Evolutionary conservation across 1,140 invertebrate genomes (phyloP).

Genomic region (Papilio helenus): DNA sequence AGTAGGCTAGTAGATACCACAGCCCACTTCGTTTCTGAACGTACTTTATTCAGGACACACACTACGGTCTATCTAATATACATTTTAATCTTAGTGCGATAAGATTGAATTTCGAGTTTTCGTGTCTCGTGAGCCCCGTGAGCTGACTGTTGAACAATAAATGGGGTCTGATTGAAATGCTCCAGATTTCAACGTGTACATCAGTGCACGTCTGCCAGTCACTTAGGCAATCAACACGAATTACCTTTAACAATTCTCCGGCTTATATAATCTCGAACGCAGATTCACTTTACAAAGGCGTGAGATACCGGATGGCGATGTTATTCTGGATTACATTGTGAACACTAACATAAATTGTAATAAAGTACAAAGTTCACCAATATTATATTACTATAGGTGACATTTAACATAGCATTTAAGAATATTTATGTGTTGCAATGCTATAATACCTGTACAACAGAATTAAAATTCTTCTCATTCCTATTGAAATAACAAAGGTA

Average conservation of each 20-base stretch:
- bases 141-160: constrained; percentile 52
- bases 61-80: background rate
- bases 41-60: constrained; percentile 20
- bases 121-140: background rate
- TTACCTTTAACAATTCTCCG: constrained; percentile 34
- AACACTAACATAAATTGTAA: background rate
- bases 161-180: constrained; percentile 68
- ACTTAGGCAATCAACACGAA: constrained; percentile 38
- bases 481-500: no score
- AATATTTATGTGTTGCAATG: no score
- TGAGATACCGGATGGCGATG: background rate
- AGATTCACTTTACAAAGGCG: background rate
- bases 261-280: constrained; percentile 28
- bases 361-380: no score
- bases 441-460: no score
- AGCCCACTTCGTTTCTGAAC: constrained; percentile 30
- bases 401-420: no score
- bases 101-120: background rate
- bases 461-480: no score
- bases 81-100: background rate
- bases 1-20: constrained; percentile 33
- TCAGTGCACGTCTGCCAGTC: constrained; percentile 41
- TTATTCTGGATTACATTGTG: background rate
- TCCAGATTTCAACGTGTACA: constrained; percentile 63
- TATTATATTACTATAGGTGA: no score